Evolutionary conservation across 2,797 vertebrate species (phyloP), one percentile per base, ranked within the genome.

Genomic region (Helostoma temminkii): DNA sequence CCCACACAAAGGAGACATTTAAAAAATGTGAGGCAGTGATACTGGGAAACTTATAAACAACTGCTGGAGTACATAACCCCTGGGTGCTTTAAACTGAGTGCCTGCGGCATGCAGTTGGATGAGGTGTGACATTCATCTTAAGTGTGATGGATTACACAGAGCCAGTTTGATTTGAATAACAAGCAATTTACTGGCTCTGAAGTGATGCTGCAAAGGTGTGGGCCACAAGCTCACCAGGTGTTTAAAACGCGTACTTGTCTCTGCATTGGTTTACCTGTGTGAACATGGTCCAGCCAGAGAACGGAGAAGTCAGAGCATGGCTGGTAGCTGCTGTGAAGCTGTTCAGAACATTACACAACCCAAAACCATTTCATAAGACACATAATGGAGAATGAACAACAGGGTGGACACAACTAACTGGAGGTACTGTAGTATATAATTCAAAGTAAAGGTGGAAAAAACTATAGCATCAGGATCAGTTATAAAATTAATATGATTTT

Each of bases 101-200:
- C 74, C 83, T 55, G 68, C 14, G 6, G 78, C 69, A 19, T 22
- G 68, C 34, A 41, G 42, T 45, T 45, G 80, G 73, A 68, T 64
- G 76, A 54, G 48, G 49, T 84, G 76, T 83, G 85, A 83, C 88
- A 82, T 63, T 55, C 73, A 59, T 86, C 61, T 66, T 86, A 86
- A 89, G 81, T 89, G 79, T 83, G 90, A 91, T 80, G 69, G 83
- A 90, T 89, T 84, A 83, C 87, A 79, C 57, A 45, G 39, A 75
- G 63, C 61, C 52, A 18, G 36, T 77, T 85, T 80, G 64, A 86
- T 86, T 87, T 84, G 60, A 85, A 87, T 83, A 82, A 78, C 76
- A 86, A 81, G 61, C 66, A 46, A 54, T 81, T 78, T 81, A 42
- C 26, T 63, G 46, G 60, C 77, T 74, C 37, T 56, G 14, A 69